A percentile compares a stretch with the other conserved stretches of the same genome.
These are phyloP conservation scores for Argyresthia albistria DNA, from an alignment of 2,888 invertebrate species.

Conservation along the genomic window DNA sequence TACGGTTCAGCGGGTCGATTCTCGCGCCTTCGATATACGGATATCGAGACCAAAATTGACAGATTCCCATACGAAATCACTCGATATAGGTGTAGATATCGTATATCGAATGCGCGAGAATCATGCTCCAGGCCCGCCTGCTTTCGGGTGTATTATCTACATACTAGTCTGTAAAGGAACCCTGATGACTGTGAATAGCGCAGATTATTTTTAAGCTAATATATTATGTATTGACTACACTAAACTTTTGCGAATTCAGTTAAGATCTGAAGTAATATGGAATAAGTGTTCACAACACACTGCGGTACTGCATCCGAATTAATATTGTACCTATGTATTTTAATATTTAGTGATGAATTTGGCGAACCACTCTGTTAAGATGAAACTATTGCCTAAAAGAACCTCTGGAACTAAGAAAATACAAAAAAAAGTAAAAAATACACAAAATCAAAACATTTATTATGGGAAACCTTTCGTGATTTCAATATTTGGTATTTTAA, in stretches of 20 bases:
- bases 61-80: no score
- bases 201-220: slow-evolving; percentile 1
- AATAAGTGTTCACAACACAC: background rate
- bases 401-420: slow-evolving; percentile 36
- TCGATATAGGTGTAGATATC: no score
- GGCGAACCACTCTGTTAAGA: slow-evolving; percentile 27
- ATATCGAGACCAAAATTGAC: no score
- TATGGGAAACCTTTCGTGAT: slow-evolving; percentile 41
- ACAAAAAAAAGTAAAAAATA: no score
- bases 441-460: slow-evolving; percentile 9
- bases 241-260: background rate
- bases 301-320: no score
- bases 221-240: background rate
- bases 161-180: background rate
- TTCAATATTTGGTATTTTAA: slow-evolving; percentile 32
- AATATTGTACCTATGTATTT: no score
- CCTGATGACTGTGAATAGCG: background rate
- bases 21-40: no score
- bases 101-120: no score
- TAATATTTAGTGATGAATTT: slow-evolving; percentile 22
- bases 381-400: slow-evolving; percentile 51
- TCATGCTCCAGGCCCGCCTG: no score
- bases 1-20: no score
- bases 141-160: no score
- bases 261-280: slow-evolving; percentile 2